Percentiles rank a stretch among this genome's conserved stretches.
Conservation (phyloP, 2,888 invertebrate species). For the Conops quadrifasciatus region DNA sequence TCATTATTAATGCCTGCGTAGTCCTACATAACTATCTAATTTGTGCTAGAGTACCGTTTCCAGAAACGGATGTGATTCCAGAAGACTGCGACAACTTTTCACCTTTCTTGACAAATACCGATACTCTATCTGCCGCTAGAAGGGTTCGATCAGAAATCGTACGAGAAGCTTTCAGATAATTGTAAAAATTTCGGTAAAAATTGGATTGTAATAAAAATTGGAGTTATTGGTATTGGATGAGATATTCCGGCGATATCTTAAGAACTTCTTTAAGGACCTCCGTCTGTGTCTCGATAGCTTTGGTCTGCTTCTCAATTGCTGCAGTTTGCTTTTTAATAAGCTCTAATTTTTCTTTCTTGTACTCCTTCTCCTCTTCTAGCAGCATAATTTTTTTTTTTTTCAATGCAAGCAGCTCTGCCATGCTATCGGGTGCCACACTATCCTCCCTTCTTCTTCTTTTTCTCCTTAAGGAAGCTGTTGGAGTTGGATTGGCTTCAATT, state of each 20-base stretch:
- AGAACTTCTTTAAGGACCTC: neutral
- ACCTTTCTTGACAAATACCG: neutral
- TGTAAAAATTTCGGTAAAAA: neutral
- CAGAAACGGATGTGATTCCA: neutral
- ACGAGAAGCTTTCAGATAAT: slow-evolving; percentile 1
- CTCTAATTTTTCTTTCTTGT: too few relatives aligned
- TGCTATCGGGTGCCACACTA: neutral
- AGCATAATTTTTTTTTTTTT: slow-evolving; percentile 6
- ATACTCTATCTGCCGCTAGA: neutral
- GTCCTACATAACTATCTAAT: slow-evolving; percentile 17
- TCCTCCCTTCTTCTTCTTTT: neutral
- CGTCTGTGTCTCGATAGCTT: slow-evolving; percentile 2
- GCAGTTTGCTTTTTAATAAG: slow-evolving; percentile 14
- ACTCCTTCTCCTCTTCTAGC: neutral
- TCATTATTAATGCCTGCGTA: slow-evolving; percentile 17
- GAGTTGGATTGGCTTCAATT: too few relatives aligned
- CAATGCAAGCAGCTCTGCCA: slow-evolving; percentile 1
- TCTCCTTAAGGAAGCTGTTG: neutral
- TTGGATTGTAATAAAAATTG: neutral
- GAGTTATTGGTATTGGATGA: neutral
- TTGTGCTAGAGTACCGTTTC: slow-evolving; percentile 5
- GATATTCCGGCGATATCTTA: neutral
- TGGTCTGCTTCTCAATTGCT: neutral
- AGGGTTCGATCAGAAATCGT: neutral
- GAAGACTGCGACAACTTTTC: neutral